These are phyloP conservation scores for Picus viridis DNA, from an alignment of 2,797 vertebrate species.

Conservation along the genomic window DNA sequence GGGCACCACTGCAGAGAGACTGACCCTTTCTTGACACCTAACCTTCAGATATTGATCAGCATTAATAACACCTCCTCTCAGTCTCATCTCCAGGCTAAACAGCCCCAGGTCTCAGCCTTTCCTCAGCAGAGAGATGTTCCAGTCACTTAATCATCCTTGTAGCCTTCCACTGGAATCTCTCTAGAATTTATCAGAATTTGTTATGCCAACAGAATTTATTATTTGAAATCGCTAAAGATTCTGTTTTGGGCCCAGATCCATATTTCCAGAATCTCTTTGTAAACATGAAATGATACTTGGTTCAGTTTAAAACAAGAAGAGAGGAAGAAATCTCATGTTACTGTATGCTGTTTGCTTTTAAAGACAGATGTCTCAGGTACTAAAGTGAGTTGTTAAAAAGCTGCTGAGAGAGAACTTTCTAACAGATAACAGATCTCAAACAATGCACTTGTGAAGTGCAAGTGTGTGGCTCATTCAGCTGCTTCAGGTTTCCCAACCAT, in stretches of 20 bases:
- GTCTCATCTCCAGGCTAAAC: too few species aligned
- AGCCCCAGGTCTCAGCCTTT: too few species aligned
- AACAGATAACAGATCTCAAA: neutral
- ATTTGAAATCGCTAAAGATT: neutral
- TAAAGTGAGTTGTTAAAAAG: neutral
- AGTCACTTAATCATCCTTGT: too few species aligned
- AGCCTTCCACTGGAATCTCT: too few species aligned
- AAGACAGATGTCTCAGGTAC: neutral
- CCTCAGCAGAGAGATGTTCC: too few species aligned
- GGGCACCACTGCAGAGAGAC: too few species aligned
- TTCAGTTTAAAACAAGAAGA: neutral
- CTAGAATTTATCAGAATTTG: neutral
- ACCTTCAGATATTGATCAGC: too few species aligned
- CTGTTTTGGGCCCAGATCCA: accelerated
- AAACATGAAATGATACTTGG: neutral
- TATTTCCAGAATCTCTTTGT: neutral
- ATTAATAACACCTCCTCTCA: too few species aligned
- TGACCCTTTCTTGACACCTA: too few species aligned
- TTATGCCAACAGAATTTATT: neutral
- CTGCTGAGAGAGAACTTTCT: neutral
- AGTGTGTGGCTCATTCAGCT: neutral
- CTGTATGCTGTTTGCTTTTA: neutral
- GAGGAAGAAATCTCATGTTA: neutral
- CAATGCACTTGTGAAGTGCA: neutral
- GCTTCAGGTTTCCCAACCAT: neutral